Conservation (phyloP, 2,797 vertebrate genomes). For the Anolis apletophallus region DNA sequence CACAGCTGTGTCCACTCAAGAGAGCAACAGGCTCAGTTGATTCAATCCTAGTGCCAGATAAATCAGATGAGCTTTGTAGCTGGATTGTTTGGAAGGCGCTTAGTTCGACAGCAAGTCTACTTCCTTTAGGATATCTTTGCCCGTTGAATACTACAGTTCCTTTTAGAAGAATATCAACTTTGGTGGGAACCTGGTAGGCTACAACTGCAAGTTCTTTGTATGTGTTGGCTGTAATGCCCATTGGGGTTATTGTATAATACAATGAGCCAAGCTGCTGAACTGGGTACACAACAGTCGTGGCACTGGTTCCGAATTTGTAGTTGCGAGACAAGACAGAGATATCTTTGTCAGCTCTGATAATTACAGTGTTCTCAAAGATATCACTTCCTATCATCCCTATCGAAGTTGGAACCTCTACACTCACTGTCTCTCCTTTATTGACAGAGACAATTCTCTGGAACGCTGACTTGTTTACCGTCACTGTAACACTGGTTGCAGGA, state of each 20-base stretch:
- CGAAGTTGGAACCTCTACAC: conserved; percentile 58
- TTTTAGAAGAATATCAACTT: conserved; percentile 63
- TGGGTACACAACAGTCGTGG: conserved; percentile 73
- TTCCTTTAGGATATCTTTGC: conserved; percentile 1
- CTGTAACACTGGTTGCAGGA: conserved; percentile 39
- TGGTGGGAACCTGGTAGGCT: conserved; percentile 70
- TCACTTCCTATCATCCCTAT: conserved; percentile 64
- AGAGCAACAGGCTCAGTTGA: conserved; percentile 74
- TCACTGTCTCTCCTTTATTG: conserved; percentile 46
- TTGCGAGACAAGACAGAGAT: conserved; percentile 70
- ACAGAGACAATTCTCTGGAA: neutral
- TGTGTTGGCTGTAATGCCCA: neutral
- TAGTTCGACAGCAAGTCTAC: conserved; percentile 59
- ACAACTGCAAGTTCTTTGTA: conserved; percentile 72
- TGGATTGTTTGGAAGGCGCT: conserved; percentile 74
- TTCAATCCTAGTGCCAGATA: conserved; percentile 68
- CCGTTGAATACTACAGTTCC: conserved; percentile 49
- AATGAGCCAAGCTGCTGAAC: conserved; percentile 74
- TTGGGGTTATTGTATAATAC: conserved; percentile 76
- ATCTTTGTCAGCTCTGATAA: conserved; percentile 67
- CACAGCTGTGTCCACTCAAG: conserved; percentile 77
- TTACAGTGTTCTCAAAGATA: conserved; percentile 67
- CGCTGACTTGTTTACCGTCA: conserved; percentile 52
- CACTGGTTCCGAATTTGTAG: conserved; percentile 66
- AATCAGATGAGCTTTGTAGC: conserved; percentile 63